phyloP scores from a whole-genome alignment of 1,140 invertebrate species.

The Trypoxylus dichotomus region DNA sequence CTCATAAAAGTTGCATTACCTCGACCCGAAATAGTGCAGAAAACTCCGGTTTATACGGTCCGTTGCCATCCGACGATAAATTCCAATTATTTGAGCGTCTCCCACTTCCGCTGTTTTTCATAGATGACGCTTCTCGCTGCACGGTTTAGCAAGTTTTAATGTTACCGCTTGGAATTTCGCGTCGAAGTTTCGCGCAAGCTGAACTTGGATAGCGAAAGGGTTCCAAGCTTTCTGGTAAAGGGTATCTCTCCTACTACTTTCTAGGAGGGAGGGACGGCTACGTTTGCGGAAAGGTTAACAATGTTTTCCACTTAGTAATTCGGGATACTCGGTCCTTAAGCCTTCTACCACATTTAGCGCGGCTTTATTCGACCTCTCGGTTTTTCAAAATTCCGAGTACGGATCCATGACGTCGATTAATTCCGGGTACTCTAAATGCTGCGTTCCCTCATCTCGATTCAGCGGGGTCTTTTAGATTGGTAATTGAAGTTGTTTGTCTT shows the following conservation, averaged over 20 bases:
- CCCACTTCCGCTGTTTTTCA: neutral
- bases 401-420: neutral
- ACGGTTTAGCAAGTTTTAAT: neutral
- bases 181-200: neutral
- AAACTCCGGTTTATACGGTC: no score
- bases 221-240: no score
- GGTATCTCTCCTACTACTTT: neutral
- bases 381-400: neutral
- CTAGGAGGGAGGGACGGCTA: neutral
- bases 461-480: neutral
- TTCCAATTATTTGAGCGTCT: slow-evolving; percentile 14
- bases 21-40: no score
- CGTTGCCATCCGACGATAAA: neutral
- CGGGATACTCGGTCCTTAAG: slow-evolving; percentile 8
- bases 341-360: neutral
- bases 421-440: neutral
- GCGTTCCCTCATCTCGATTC: neutral
- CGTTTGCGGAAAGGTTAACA: slow-evolving; percentile 13
- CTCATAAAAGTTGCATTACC: no score
- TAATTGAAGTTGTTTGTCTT: neutral
- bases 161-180: neutral
- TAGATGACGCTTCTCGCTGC: neutral
- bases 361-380: neutral
- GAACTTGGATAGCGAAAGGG: neutral
- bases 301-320: slow-evolving; percentile 23